Percentiles rank a stretch among this genome's conserved stretches.
These are phyloP conservation scores for Brachypteracias leptosomus DNA, from an alignment of 2,113 vertebrate genomes.

Conservation along the genomic window DNA sequence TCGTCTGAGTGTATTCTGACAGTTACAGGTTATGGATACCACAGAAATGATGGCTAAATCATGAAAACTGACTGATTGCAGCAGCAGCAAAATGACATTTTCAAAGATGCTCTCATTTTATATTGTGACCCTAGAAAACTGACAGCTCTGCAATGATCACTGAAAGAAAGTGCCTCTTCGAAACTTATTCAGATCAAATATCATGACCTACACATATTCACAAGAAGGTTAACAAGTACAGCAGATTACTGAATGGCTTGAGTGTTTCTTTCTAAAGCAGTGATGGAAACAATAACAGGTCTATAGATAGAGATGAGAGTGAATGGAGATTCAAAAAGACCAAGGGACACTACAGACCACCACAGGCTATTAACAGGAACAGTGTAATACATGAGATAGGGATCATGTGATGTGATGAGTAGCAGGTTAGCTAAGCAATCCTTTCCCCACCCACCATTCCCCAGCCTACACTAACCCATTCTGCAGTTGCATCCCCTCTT, in stretches of 20 bases:
- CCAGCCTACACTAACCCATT: background rate
- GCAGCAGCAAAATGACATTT: background rate
- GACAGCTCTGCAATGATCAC: background rate
- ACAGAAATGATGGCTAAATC: background rate
- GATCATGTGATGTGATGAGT: background rate
- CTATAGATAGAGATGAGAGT: background rate
- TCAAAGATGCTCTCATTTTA: rapidly evolving
- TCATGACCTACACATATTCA: background rate
- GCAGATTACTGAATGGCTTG: background rate
- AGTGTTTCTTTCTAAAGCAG: background rate
- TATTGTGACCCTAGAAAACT: background rate
- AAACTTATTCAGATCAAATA: background rate
- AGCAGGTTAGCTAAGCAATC: rapidly evolving
- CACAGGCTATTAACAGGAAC: background rate
- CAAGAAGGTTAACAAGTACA: background rate
- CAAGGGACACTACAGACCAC: background rate
- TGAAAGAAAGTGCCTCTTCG: background rate
- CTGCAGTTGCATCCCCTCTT: background rate
- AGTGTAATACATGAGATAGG: rapidly evolving
- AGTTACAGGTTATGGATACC: background rate
- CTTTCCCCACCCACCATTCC: background rate
- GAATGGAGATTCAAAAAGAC: background rate
- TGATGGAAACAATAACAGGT: background rate
- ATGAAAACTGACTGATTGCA: background rate
- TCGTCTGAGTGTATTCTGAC: background rate